These are phyloP conservation scores for Saguinus midas DNA, from an alignment of 2,113 vertebrate species.

Conservation along the genomic window DNA sequence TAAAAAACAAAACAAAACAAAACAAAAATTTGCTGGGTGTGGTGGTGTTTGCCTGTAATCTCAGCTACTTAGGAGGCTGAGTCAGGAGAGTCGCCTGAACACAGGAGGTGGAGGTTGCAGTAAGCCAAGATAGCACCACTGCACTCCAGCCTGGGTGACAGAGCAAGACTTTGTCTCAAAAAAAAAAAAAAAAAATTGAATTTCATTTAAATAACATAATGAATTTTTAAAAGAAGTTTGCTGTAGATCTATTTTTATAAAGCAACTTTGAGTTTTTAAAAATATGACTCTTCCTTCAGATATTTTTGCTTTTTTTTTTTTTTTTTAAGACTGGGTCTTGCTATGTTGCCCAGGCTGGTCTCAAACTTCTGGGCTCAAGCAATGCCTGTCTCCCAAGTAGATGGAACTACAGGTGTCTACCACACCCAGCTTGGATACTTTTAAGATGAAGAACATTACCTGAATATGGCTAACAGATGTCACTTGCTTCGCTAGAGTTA, in stretches of 20 bases:
- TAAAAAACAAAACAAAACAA: too few species aligned
- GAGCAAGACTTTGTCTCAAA: too few species aligned
- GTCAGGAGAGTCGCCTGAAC: too few species aligned
- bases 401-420: not conserved
- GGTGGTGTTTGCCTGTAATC: too few species aligned
- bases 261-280: not conserved
- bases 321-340: not conserved
- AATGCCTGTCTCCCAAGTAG: not conserved
- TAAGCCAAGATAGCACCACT: too few species aligned
- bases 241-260: not conserved
- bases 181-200: not conserved
- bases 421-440: not conserved
- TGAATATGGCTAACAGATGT: not conserved
- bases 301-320: not conserved
- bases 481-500: not conserved
- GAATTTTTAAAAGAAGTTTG: not conserved
- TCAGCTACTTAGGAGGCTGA: too few species aligned
- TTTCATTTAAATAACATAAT: conserved; percentile 1
- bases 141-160: too few species aligned
- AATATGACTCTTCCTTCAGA: not conserved
- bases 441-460: not conserved
- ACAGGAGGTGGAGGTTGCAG: too few species aligned
- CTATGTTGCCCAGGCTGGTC: not conserved
- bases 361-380: not conserved
- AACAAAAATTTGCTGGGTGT: too few species aligned